Percentiles rank a stretch among this genome's conserved stretches.
Conservation (phyloP, 1,140 invertebrate genomes). For the Drosophila gunungcola region DNA sequence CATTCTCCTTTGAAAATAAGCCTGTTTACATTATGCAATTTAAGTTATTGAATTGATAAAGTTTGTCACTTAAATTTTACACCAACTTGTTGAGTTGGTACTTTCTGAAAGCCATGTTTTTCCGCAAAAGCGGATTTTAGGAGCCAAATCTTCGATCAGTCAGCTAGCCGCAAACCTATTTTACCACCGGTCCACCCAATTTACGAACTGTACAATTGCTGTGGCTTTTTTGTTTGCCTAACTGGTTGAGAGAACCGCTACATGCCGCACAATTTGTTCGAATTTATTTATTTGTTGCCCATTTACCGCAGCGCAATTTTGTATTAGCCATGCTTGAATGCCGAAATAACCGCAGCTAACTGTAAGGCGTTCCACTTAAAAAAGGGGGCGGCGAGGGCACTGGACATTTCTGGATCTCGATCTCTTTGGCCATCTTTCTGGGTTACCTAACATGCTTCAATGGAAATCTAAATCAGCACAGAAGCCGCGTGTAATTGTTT, state of each 20-base stretch:
- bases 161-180: conserved; percentile 11
- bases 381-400: conserved; percentile 9
- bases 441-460: conserved; percentile 50
- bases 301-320: conserved; percentile 67
- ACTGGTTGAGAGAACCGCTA: conserved; percentile 55
- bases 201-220: conserved; percentile 13
- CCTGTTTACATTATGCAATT: too few species aligned
- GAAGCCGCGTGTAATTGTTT: conserved; percentile 66
- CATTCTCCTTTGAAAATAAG: too few species aligned
- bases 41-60: too few species aligned
- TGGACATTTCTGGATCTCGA: conserved; percentile 45
- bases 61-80: too few species aligned
- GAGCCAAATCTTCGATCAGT: conserved; percentile 3
- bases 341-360: conserved; percentile 54
- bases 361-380: conserved; percentile 68
- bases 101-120: too few species aligned
- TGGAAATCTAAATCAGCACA: conserved; percentile 53
- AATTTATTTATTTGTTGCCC: conserved; percentile 74
- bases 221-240: conserved; percentile 50
- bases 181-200: conserved; percentile 12
- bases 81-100: too few species aligned
- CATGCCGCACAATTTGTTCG: conserved; percentile 68
- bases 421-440: conserved; percentile 29
- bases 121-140: background rate
- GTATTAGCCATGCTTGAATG: conserved; percentile 50